These are phyloP conservation scores for Tachysurus vachellii DNA, from an alignment of 2,113 vertebrate genomes.

Conservation along the genomic window DNA sequence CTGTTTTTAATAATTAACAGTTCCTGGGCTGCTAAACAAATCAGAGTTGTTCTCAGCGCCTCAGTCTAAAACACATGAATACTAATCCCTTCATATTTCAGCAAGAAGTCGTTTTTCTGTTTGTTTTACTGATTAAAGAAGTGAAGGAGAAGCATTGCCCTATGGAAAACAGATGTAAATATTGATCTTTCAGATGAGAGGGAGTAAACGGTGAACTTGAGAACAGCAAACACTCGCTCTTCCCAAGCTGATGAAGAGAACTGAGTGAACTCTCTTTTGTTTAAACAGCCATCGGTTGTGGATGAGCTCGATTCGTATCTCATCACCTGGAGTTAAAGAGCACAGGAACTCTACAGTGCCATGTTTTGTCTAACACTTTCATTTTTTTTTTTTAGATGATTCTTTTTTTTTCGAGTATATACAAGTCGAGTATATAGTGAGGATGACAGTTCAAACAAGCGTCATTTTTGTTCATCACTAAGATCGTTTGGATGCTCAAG, in stretches of 20 bases:
- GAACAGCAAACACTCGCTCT: slow-evolving; percentile 49
- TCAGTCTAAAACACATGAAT: neutral
- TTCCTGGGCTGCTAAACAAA: slow-evolving; percentile 13
- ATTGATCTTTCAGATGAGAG: slow-evolving; percentile 59
- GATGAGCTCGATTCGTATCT: slow-evolving; percentile 62
- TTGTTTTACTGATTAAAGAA: slow-evolving; percentile 32
- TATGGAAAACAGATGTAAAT: slow-evolving; percentile 61
- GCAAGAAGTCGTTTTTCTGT: slow-evolving; percentile 18
- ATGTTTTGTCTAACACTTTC: slow-evolving; percentile 53
- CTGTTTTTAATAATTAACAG: neutral
- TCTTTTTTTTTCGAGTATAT: slow-evolving; percentile 52
- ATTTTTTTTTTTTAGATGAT: slow-evolving; percentile 53
- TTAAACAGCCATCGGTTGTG: slow-evolving; percentile 64
- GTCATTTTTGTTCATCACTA: neutral
- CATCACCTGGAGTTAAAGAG: slow-evolving; percentile 56
- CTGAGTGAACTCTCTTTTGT: slow-evolving; percentile 66
- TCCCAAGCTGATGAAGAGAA: slow-evolving; percentile 52
- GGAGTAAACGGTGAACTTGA: slow-evolving; percentile 52
- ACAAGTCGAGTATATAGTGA: slow-evolving; percentile 54
- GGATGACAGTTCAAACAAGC: slow-evolving; percentile 48
- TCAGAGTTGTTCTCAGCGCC: neutral
- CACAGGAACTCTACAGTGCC: slow-evolving; percentile 43
- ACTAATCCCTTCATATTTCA: neutral
- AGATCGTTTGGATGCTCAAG: neutral
- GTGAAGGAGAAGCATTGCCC: slow-evolving; percentile 35